Base-by-base conservation (phyloP, 2,113 vertebrate species). In the Podarcis cretensis region DNA sequence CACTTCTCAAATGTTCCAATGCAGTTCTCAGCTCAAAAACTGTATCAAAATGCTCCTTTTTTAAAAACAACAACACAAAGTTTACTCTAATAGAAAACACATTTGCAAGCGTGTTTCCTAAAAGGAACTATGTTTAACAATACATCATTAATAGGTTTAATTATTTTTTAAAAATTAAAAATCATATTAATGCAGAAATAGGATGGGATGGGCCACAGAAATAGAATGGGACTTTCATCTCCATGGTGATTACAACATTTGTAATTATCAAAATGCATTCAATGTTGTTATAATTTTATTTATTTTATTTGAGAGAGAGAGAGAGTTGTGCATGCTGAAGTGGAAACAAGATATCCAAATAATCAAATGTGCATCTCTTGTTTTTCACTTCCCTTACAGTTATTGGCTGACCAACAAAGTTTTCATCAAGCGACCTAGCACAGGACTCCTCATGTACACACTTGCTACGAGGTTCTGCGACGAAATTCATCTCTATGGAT, bases 371-470 rank as follows among this genome's bases (percentile, higher is more conserved):
- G 1, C 75, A 6, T 84, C 16, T 63, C 8, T 89, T 92, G 86
- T 76, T 66, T 92, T 95, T 83, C 18, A 80, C 86, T 95, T 95
- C 87, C 93, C 94, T 94, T 89, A 18, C 94, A 98, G 98, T 88
- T 98, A 98, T 81, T 98, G 98, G 98, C 93, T 98, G 91, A 98
- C 98, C 81, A 98, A 98, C 95, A 98, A 98, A 90, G 97, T 98
- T 66, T 97, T 97, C 88, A 98, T 98, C 95, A 98, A 98, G 92
- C 96, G 98, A 92, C 98, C 98, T 86, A 98, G 98, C 95, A 98
- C 98, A 30, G 98, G 98, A 90, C 97, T 98, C 71, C 96, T 98
- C 63, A 98, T 98, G 98, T 98, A 98, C 65, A 98, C 98, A 0
- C 96, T 98, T 65, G 97, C 98, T 27, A 98, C 98, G 1, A 97